Evolutionary conservation across 2,797 vertebrate species (phyloP).

Genomic region (Moxostoma hubbsi): DNA sequence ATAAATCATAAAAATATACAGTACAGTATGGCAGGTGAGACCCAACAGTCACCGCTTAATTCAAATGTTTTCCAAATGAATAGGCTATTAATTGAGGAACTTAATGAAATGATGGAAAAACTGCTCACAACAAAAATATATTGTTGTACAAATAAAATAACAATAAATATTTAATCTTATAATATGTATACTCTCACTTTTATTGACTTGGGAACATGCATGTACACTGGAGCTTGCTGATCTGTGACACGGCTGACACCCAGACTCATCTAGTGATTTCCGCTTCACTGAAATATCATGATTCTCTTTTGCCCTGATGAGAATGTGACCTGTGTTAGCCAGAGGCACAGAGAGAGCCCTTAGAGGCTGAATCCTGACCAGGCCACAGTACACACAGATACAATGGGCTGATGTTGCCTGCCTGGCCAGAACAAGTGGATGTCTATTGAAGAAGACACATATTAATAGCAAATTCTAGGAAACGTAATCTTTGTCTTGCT

Average conservation of each 20-base stretch:
- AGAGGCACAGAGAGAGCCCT: conserved; percentile 14
- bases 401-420: conserved; percentile 3
- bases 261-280: conserved; percentile 23
- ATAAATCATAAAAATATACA: too few relatives aligned
- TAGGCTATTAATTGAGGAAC: too few relatives aligned
- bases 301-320: conserved; percentile 20
- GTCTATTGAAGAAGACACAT: background rate
- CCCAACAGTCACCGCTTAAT: too few relatives aligned
- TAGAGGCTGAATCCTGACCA: background rate
- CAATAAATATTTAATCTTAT: too few relatives aligned
- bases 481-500: conserved; percentile 16
- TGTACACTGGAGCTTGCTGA: conserved; percentile 14
- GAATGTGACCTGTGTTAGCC: conserved; percentile 32
- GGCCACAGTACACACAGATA: background rate
- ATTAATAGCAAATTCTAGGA: background rate
- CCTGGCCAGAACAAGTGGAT: background rate
- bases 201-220: background rate
- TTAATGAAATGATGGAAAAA: too few relatives aligned
- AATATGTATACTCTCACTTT: too few relatives aligned
- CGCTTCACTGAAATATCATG: conserved; percentile 24
- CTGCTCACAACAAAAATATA: too few relatives aligned
- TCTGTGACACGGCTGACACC: background rate
- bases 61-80: too few relatives aligned
- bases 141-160: too few relatives aligned
- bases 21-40: too few relatives aligned